Evolutionary conservation across 1,140 invertebrate genomes (phyloP), one percentile per base, ranked within the genome.

Genomic region (Luehdorfia chinensis): DNA sequence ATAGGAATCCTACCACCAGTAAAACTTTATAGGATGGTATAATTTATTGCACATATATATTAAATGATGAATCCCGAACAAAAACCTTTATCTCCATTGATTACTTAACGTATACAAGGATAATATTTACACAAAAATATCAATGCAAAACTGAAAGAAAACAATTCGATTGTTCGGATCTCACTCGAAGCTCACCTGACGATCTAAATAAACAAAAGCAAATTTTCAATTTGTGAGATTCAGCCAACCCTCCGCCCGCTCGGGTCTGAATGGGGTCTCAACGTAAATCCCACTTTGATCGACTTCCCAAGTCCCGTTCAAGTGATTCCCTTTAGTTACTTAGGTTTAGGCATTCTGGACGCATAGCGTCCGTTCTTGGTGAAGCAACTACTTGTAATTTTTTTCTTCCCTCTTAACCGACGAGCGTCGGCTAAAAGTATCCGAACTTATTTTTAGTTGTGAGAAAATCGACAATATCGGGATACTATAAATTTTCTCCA

Each of bases 231-330:
- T 75, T 66, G 52, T 44, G 50, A 58, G 65, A 61, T 65, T 71
- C 67, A 69, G 61, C 55, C 66, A 63, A 67, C 69, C 66, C 69
- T 65, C 52, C 32, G 45, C 44, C 2, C 19, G 2, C n/a, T 51
- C 55, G 51, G 58, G 56, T 47, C 51, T 58, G 57, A 64, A 59
- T 54, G 65, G 32, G 64, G 57, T 71, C 64, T 73, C 58, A 65
- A 48, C 59, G 60, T 61, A 80, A 75, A 80, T 80, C 76, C 76
- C 65, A 65, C 63, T 80, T 77, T 75, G 76, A 80, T 80, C 76
- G 76, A 80, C 72, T 77, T 76, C 68, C 58, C 48, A 64, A 75
- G 70, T 69, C 56, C 60, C 60, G 51, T 53, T 64, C 57, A 60
- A 66, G 57, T 68, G 64, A 66, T 66, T 64, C 64, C 55, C 50